These are phyloP conservation scores for Clupea harengus DNA, from an alignment of 2,113 vertebrate species.

Conservation along the genomic window DNA sequence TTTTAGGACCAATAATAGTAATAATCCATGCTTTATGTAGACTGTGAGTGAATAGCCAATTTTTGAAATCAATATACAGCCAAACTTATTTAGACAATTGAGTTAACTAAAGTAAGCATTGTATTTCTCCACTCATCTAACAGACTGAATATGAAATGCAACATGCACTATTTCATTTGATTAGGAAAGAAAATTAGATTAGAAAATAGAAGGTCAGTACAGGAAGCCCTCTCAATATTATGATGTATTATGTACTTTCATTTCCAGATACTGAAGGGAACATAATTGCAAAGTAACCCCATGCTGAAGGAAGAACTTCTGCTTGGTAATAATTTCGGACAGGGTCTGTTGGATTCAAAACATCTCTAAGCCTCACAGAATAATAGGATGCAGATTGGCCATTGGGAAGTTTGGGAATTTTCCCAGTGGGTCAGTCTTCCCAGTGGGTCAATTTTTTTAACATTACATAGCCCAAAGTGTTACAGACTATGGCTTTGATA, in stretches of 20 bases:
- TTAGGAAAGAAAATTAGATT: background rate
- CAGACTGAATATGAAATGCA: background rate
- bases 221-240: background rate
- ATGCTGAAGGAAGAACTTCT: background rate
- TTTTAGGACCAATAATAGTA: background rate
- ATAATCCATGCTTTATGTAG: background rate
- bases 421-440: too few species aligned
- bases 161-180: background rate
- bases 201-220: background rate
- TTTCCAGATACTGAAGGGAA: background rate
- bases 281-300: slow-evolving; percentile 10
- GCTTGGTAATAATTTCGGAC: background rate
- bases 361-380: background rate
- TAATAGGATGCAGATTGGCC: background rate
- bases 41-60: background rate
- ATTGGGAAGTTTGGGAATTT: too few species aligned
- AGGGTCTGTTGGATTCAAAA: background rate
- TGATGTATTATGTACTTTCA: slow-evolving; percentile 4
- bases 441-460: too few species aligned
- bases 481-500: too few species aligned
- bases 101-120: background rate
- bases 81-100: background rate
- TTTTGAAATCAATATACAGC: background rate
- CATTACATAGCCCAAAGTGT: too few species aligned
- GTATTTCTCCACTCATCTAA: background rate